Percentiles rank a stretch among this genome's conserved stretches.
Evolutionary conservation across 2,113 vertebrate species (phyloP).

Genomic region (Phyllostomus hastatus): DNA sequence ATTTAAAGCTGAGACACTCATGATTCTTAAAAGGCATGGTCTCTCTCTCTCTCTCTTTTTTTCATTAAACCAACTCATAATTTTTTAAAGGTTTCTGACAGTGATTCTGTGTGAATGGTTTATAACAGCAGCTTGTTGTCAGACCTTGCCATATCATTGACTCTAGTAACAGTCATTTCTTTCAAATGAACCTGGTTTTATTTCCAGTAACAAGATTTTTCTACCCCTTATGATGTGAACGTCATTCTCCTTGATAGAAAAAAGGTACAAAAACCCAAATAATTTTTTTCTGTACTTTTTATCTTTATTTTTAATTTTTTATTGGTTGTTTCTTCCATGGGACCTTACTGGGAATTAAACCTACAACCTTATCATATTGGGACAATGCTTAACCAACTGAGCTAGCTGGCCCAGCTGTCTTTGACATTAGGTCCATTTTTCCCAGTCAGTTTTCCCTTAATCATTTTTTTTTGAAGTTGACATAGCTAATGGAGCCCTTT

Average conservation of each 20-base stretch:
- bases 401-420: no score
- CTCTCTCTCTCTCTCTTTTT: neutral
- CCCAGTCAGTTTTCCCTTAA: neutral
- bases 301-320: no score
- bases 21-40: neutral
- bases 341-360: no score
- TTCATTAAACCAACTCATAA: neutral
- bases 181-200: constrained; percentile 18
- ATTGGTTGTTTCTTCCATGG: no score
- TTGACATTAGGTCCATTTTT: neutral
- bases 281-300: neutral
- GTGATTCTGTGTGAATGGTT: neutral
- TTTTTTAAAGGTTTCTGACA: constrained; percentile 1
- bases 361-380: no score
- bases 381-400: no score
- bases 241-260: neutral
- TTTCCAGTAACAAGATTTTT: constrained; percentile 26
- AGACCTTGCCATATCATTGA: neutral
- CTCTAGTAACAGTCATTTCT: neutral
- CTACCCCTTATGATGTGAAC: neutral
- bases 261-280: neutral
- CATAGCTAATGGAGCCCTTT: neutral
- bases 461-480: neutral
- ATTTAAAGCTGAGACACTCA: neutral
- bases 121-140: neutral